Evolutionary conservation across 2,113 vertebrate species (phyloP).

Genomic region (Eretmochelys imbricata): DNA sequence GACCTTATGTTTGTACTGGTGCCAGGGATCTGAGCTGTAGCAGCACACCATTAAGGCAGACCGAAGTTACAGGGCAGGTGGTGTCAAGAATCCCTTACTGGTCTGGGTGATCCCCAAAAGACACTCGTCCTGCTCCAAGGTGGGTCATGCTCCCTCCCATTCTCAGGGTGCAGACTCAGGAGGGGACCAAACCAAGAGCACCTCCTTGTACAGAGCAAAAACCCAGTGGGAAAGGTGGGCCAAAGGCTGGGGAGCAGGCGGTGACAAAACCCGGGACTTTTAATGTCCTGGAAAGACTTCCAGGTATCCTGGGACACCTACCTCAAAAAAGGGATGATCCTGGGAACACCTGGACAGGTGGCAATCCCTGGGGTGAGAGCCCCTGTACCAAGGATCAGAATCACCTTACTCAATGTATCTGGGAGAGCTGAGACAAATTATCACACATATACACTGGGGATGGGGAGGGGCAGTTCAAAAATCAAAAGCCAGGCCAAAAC

Average conservation of each 20-base stretch:
- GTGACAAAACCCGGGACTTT: not conserved
- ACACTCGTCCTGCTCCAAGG: constrained; percentile 13
- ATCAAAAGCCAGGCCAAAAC: not conserved
- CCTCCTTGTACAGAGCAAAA: not conserved
- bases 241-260: not conserved
- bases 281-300: not conserved
- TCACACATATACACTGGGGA: not conserved
- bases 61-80: not conserved
- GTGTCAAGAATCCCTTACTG: not conserved
- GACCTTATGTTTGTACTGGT: not conserved
- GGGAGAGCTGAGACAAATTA: not conserved
- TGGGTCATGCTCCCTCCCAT: not conserved
- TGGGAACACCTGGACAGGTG: not conserved
- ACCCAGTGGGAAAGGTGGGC: not conserved
- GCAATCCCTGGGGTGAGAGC: not conserved
- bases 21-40: not conserved
- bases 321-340: not conserved
- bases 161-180: not conserved
- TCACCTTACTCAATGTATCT: not conserved
- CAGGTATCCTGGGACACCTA: not conserved
- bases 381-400: not conserved
- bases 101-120: constrained; percentile 14
- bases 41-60: not conserved
- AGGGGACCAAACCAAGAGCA: not conserved
- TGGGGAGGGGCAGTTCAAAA: not conserved